Evolutionary conservation across 2,797 vertebrate species (phyloP).

Genomic region (Myiothlypis chrysogaster): DNA sequence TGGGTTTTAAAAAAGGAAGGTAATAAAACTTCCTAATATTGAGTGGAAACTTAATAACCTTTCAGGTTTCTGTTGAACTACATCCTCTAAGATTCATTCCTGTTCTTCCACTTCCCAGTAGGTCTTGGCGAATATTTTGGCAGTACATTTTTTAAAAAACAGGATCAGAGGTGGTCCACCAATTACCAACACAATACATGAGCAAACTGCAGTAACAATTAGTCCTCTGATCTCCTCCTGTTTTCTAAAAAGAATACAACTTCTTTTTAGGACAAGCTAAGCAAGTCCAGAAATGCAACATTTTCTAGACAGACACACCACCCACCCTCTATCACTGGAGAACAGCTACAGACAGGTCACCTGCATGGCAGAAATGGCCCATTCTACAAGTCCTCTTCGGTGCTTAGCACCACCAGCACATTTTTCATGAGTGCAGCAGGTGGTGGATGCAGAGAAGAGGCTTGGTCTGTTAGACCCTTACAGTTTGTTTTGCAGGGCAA

Average conservation of each 20-base stretch:
- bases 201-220: neutral
- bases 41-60: neutral
- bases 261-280: neutral
- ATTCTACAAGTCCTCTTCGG: neutral
- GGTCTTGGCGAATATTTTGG: neutral
- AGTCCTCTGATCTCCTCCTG: neutral
- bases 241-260: neutral
- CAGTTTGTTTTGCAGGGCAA: neutral
- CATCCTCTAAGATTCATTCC: neutral
- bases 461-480: neutral
- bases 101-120: neutral
- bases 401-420: neutral
- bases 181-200: rapidly evolving
- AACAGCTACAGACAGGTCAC: neutral
- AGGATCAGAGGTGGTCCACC: neutral
- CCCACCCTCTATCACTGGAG: rapidly evolving
- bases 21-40: neutral
- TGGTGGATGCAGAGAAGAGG: neutral
- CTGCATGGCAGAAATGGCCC: neutral
- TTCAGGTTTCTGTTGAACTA: neutral
- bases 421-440: rapidly evolving
- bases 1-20: neutral
- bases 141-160: neutral
- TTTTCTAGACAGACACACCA: neutral
- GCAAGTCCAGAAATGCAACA: rapidly evolving